Percentiles rank a stretch among this genome's conserved stretches.
These are phyloP conservation scores for Cheilosia variabilis DNA, from an alignment of 2,888 invertebrate species.

Conservation along the genomic window DNA sequence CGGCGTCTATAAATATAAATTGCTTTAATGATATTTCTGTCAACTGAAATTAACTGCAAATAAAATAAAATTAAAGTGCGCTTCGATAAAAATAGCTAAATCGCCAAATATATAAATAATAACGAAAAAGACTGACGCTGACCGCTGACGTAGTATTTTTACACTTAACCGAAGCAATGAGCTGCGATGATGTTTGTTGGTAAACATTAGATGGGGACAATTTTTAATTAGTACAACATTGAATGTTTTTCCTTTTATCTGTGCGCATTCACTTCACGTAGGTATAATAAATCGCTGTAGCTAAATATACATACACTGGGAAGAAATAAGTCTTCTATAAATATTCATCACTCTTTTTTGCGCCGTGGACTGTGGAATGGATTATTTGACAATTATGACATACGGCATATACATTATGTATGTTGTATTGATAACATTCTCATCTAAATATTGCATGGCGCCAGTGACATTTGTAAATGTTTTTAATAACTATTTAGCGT, in stretches of 20 bases:
- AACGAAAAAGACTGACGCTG: slow-evolving; percentile 19
- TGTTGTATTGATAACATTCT: slow-evolving; percentile 16
- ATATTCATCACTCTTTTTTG: slow-evolving; percentile 1
- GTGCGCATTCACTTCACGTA: slow-evolving; percentile 6
- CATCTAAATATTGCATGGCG: slow-evolving; percentile 14
- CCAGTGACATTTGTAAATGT: background rate
- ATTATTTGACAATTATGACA: slow-evolving; percentile 3
- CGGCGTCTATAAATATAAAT: background rate
- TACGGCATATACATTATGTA: background rate
- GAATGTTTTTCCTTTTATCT: background rate
- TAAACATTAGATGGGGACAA: slow-evolving; percentile 29
- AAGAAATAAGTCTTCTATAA: slow-evolving; percentile 39
- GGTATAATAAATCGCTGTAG: background rate
- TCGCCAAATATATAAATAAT: slow-evolving; percentile 1
- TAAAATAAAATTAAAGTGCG: slow-evolving; percentile 12
- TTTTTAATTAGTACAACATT: background rate
- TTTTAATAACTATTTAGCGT: too few species aligned
- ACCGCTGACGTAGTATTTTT: background rate
- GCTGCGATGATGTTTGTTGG: slow-evolving; percentile 15
- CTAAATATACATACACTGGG: slow-evolving; percentile 8
- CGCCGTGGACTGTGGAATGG: background rate
- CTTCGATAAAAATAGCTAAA: slow-evolving; percentile 36
- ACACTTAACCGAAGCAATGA: background rate
- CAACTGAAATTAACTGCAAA: slow-evolving; percentile 3
- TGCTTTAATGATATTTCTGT: slow-evolving; percentile 10